phyloP scores from a whole-genome alignment of 2,888 invertebrate genomes.

The Aricia artaxerxes region DNA sequence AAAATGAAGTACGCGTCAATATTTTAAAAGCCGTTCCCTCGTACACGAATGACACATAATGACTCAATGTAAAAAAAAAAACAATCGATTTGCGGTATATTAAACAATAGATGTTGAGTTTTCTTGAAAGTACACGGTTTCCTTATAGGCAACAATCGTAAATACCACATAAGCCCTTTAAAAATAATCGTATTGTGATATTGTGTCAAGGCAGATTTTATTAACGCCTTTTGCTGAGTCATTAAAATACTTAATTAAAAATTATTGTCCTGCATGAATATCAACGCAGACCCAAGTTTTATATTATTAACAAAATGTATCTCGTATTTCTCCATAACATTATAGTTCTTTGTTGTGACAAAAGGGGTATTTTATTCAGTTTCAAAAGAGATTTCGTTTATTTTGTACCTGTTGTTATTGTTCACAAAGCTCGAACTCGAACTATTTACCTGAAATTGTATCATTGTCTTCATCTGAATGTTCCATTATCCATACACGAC shows the following conservation, averaged over 20 bases:
- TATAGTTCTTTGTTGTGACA: neutral
- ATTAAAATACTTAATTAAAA: neutral
- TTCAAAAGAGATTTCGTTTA: slow-evolving; percentile 11
- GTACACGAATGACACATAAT: neutral
- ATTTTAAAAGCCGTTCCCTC: neutral
- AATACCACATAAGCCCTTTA: neutral
- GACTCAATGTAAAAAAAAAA: slow-evolving; percentile 23
- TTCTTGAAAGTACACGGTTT: slow-evolving; percentile 6
- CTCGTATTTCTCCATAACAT: neutral
- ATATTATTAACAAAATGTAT: neutral
- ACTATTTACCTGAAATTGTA: slow-evolving; percentile 3
- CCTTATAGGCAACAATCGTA: slow-evolving; percentile 11
- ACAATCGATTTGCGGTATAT: slow-evolving; percentile 27
- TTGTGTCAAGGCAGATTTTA: slow-evolving; percentile 13
- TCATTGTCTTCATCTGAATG: neutral
- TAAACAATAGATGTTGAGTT: slow-evolving; percentile 25
- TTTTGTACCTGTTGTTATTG: slow-evolving; percentile 9
- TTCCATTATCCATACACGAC: neutral
- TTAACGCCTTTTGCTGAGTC: neutral
- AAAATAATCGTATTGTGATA: slow-evolving; percentile 7
- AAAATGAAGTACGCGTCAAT: neutral
- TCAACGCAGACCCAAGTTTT: neutral
- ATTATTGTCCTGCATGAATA: neutral
- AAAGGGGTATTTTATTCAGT: neutral
- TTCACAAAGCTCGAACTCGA: neutral